phyloP scores from a whole-genome alignment of 2,113 vertebrate genomes.

The Lepus timidus region DNA sequence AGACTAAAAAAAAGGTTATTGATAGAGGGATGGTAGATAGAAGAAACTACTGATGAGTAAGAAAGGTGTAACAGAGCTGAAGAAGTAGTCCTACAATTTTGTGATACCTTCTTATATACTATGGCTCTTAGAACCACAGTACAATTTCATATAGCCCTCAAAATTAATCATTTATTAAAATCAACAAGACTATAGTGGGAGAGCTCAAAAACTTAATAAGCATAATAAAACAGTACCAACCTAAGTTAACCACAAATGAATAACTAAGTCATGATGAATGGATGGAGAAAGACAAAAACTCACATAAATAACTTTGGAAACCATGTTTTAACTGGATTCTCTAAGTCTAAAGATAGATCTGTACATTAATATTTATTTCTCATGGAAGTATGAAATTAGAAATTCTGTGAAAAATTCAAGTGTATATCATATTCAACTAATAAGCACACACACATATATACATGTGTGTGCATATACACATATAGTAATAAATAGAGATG shows the following conservation, averaged over 20 bases:
- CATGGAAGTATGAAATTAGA: neutral
- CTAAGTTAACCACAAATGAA: neutral
- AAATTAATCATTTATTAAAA: neutral
- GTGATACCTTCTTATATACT: no score
- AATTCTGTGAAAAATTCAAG: neutral
- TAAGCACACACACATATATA: neutral
- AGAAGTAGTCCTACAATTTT: no score
- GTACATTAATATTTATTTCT: neutral
- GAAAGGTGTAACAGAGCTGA: no score
- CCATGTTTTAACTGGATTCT: neutral
- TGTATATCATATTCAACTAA: neutral
- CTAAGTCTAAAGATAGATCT: neutral
- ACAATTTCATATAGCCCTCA: neutral
- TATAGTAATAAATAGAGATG: neutral
- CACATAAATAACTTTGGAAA: neutral
- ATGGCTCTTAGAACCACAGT: neutral
- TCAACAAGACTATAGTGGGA: neutral
- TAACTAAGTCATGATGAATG: neutral
- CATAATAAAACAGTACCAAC: neutral
- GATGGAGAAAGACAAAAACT: neutral
- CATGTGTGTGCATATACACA: neutral
- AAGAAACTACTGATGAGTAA: no score
- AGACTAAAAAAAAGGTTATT: neutral
- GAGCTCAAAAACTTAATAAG: neutral
- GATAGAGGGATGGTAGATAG: no score